Evolutionary conservation across 2,113 vertebrate genomes (phyloP).

Genomic region (Alligator mississippiensis): DNA sequence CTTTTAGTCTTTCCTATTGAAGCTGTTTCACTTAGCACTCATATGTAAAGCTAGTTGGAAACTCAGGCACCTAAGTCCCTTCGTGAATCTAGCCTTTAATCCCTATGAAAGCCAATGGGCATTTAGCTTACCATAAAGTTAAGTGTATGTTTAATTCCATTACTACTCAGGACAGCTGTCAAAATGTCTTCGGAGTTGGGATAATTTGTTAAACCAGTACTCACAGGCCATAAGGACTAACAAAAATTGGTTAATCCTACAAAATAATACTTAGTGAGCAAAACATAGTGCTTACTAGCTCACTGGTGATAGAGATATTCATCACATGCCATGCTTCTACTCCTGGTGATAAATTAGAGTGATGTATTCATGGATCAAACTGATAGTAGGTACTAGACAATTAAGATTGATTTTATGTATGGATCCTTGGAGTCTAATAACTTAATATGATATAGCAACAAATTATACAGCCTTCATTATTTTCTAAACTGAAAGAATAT

Average conservation of each 20-base stretch:
- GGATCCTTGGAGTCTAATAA: slow-evolving; percentile 12
- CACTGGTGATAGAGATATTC: background rate
- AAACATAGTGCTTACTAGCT: background rate
- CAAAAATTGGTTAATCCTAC: background rate
- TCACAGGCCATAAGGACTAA: background rate
- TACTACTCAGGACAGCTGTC: background rate
- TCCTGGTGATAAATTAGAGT: slow-evolving; percentile 13
- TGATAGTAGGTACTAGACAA: background rate
- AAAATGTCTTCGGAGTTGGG: background rate
- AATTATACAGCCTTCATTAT: slow-evolving; percentile 27
- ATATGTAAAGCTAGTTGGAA: too few relatives aligned
- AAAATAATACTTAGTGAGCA: background rate
- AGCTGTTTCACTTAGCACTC: too few relatives aligned
- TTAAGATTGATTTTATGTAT: slow-evolving; percentile 18
- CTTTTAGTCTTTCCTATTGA: too few relatives aligned
- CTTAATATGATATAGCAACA: background rate
- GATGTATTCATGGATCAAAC: slow-evolving; percentile 7
- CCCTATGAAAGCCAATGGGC: background rate
- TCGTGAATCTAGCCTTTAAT: too few relatives aligned
- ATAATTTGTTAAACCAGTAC: too few relatives aligned
- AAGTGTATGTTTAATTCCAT: background rate
- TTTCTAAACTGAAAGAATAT: background rate
- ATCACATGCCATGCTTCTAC: background rate
- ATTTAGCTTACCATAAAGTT: background rate
- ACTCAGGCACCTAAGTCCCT: too few relatives aligned